Conservation (phyloP, 92 coral and sea anemone species). For the Epizoanthus stellaris region DNA sequence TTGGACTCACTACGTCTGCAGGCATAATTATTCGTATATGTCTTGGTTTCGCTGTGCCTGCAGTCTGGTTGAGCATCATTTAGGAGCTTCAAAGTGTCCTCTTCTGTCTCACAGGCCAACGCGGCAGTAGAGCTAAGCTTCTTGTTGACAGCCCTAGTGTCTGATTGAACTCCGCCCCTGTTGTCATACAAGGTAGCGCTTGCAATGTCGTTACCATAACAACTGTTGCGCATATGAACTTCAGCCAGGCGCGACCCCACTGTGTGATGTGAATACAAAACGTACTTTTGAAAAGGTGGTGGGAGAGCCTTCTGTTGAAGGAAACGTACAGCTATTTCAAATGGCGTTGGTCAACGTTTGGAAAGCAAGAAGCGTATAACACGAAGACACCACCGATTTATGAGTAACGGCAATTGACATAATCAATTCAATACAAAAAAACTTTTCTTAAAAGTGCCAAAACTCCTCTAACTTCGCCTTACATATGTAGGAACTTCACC, state of each 20-base stretch:
- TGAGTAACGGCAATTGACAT: not conserved
- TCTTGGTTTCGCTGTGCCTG: not conserved
- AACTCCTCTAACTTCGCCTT: too few relatives aligned
- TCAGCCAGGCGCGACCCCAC: constrained; percentile 71
- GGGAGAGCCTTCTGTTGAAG: constrained; percentile 19
- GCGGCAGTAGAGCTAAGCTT: not conserved
- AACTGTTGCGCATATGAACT: constrained; percentile 44
- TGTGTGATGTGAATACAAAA: constrained; percentile 5
- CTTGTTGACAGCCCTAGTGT: not conserved
- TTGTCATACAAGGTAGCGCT: not conserved
- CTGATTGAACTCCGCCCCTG: not conserved
- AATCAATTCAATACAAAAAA: too few relatives aligned
- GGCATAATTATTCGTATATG: too few relatives aligned
- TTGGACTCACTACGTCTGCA: not conserved
- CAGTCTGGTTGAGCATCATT: not conserved
- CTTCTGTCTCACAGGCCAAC: not conserved
- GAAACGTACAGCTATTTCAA: not conserved
- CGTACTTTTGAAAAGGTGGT: constrained; percentile 1
- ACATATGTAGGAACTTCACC: too few relatives aligned
- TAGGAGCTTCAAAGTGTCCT: not conserved
- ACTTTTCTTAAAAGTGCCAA: too few relatives aligned
- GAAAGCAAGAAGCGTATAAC: not conserved
- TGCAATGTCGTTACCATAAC: constrained; percentile 21
- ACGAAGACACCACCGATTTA: not conserved
- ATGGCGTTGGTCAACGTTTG: not conserved